Conservation (phyloP, 2,888 invertebrate species). For the Halictus quadricinctus region DNA sequence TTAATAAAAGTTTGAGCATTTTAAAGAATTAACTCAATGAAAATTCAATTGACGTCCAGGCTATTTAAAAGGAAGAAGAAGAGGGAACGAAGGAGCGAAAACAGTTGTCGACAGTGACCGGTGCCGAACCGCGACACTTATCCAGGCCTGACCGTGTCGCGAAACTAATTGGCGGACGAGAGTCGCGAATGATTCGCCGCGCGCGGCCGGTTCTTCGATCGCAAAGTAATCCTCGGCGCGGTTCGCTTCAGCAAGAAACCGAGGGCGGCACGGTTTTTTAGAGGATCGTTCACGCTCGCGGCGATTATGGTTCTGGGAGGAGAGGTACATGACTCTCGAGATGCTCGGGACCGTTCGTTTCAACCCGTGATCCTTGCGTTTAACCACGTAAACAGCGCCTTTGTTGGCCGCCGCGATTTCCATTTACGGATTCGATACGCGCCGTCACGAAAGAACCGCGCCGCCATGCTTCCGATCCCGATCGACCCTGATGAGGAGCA, state of each 20-base stretch:
- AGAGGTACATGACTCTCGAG: conserved; percentile 43
- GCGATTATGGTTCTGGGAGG: conserved; percentile 26
- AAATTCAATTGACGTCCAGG: not conserved
- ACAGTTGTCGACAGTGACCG: not conserved
- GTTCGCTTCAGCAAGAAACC: not conserved
- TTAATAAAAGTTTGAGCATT: not conserved
- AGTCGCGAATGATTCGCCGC: not conserved
- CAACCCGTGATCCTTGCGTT: conserved; percentile 70
- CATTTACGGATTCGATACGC: conserved; percentile 80
- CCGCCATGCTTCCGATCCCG: conserved; percentile 59
- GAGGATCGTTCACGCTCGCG: conserved; percentile 37
- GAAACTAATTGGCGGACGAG: not conserved
- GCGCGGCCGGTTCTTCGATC: not conserved
- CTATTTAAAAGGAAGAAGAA: no score
- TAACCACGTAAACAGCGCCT: conserved; percentile 80
- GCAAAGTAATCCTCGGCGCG: not conserved
- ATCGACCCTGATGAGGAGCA: conserved; percentile 49
- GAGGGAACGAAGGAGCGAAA: not conserved
- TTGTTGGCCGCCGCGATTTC: conserved; percentile 79
- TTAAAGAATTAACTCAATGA: not conserved
- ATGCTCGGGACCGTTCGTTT: not conserved
- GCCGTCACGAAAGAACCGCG: conserved; percentile 69
- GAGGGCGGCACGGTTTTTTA: conserved; percentile 8
- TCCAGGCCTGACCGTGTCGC: not conserved
- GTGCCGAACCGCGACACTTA: not conserved